A percentile compares a stretch with the other conserved stretches of the same genome.
Conservation (phyloP, 2,113 vertebrate genomes). For the Smithornis capensis region DNA sequence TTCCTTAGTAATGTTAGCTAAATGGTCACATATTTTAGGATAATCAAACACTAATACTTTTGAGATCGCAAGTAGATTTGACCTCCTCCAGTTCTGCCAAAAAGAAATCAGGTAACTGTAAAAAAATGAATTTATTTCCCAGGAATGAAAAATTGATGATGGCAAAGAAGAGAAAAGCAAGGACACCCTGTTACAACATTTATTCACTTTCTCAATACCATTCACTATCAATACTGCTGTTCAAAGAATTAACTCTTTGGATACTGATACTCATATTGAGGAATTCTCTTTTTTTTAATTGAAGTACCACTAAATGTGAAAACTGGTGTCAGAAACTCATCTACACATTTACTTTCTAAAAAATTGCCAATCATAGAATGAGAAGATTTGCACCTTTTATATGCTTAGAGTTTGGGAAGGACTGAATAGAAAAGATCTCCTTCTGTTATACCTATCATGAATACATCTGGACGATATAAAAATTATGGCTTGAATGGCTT, state of each 20-base stretch:
- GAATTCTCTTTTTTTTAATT: neutral
- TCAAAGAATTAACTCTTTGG: slow-evolving; percentile 12
- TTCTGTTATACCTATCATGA: neutral
- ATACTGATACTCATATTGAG: neutral
- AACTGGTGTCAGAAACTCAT: neutral
- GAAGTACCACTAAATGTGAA: neutral
- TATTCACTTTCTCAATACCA: slow-evolving; percentile 19
- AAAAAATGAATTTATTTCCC: slow-evolving; percentile 19
- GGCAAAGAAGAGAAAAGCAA: slow-evolving; percentile 29
- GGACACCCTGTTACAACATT: slow-evolving; percentile 14
- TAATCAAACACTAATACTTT: slow-evolving; percentile 34
- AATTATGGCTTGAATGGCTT: neutral
- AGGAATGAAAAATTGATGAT: slow-evolving; percentile 37
- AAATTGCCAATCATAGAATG: neutral
- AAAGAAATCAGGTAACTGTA: slow-evolving; percentile 33
- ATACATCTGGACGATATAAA: slow-evolving; percentile 1
- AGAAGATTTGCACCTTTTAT: neutral
- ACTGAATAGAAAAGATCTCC: neutral
- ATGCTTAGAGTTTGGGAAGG: neutral
- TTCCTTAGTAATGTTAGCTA: slow-evolving; percentile 19
- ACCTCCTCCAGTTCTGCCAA: slow-evolving; percentile 29
- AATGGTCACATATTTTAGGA: slow-evolving; percentile 31
- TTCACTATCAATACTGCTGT: neutral
- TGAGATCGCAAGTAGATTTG: slow-evolving; percentile 24
- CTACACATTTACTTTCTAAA: neutral